A percentile compares a stretch with the other conserved stretches of the same genome.
These are phyloP conservation scores for Stylophora pistillata DNA, from an alignment of 64 coral and sea anemone genomes.

Conservation along the genomic window DNA sequence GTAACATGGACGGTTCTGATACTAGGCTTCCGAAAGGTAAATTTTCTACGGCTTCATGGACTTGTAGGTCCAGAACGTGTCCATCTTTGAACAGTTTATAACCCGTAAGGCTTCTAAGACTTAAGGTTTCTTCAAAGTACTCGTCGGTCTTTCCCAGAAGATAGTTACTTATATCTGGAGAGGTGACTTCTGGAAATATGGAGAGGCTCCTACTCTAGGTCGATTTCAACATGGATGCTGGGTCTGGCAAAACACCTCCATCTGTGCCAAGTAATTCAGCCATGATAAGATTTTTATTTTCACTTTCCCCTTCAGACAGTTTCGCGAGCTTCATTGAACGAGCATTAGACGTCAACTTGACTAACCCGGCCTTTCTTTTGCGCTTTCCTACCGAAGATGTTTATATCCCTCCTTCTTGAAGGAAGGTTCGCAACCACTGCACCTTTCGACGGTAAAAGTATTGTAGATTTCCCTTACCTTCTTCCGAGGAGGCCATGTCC, in stretches of 20 bases:
- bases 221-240: neutral
- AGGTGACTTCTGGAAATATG: slow-evolving; percentile 49
- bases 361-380: neutral
- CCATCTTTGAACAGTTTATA: slow-evolving; percentile 59
- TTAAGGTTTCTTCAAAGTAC: slow-evolving; percentile 44
- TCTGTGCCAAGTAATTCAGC: slow-evolving; percentile 14
- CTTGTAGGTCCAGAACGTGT: slow-evolving; percentile 50
- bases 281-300: slow-evolving; percentile 19
- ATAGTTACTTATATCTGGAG: slow-evolving; percentile 70
- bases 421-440: neutral
- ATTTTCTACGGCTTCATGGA: slow-evolving; percentile 39
- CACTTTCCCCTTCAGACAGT: neutral
- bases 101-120: slow-evolving; percentile 49
- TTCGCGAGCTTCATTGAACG: slow-evolving; percentile 26
- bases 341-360: slow-evolving; percentile 36
- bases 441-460: neutral
- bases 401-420: neutral
- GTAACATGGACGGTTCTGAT: no score
- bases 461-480: neutral
- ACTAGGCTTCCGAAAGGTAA: no score
- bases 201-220: slow-evolving; percentile 55
- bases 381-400: slow-evolving; percentile 7
- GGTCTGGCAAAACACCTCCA: slow-evolving; percentile 37
- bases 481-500: neutral
- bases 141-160: slow-evolving; percentile 51